phyloP scores from a whole-genome alignment of 2,797 vertebrate species.

The Eremophila alpestris region DNA sequence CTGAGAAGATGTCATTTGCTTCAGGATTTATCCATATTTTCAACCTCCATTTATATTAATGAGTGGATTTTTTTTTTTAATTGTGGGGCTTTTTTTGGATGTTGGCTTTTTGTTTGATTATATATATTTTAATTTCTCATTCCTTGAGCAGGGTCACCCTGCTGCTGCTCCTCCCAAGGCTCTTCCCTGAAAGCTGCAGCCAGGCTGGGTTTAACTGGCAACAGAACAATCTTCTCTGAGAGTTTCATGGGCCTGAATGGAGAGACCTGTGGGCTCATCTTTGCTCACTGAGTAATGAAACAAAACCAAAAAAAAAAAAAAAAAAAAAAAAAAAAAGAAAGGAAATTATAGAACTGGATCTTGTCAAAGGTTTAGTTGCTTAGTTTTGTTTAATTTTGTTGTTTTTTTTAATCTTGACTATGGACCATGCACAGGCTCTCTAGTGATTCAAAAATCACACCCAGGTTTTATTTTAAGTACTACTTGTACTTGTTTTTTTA shows the following conservation, averaged over 20 bases:
- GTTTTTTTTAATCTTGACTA: not conserved
- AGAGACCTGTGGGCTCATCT: not conserved
- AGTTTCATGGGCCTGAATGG: not conserved
- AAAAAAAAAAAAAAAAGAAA: not conserved
- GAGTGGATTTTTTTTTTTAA: fast-evolving
- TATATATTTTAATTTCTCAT: fast-evolving
- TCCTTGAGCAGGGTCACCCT: not conserved
- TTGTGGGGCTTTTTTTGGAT: fast-evolving
- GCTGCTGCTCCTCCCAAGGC: not conserved
- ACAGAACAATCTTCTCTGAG: not conserved
- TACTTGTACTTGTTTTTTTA: not conserved
- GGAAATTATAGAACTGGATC: not conserved
- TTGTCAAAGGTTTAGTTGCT: not conserved
- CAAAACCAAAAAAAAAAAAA: not conserved
- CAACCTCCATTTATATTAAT: not conserved
- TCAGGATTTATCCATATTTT: not conserved
- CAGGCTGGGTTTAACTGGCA: not conserved
- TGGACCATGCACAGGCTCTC: not conserved
- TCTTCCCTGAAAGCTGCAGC: not conserved
- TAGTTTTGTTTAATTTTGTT: no score
- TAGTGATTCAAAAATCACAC: not conserved
- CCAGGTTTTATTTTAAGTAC: not conserved
- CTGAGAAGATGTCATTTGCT: not conserved
- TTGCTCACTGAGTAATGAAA: not conserved
- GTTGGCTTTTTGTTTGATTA: not conserved